Percentiles rank a stretch among this genome's conserved stretches.
These are phyloP conservation scores for Jaculus jaculus DNA, from an alignment of 2,113 vertebrate genomes.

Conservation along the genomic window DNA sequence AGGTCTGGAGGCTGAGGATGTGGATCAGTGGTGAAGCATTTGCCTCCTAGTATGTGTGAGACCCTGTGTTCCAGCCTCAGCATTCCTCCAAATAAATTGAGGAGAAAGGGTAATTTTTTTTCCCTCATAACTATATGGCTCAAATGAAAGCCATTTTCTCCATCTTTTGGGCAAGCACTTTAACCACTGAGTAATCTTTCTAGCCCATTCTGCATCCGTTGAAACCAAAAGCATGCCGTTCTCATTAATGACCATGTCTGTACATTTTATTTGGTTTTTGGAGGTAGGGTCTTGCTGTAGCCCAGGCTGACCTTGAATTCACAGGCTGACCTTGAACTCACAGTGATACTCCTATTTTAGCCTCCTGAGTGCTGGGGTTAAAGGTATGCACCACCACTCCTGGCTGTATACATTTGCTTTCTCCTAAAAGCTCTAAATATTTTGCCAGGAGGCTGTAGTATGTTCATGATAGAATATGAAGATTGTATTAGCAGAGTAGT, in stretches of 20 bases:
- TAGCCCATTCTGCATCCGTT: neutral
- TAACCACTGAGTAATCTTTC: too few relatives aligned
- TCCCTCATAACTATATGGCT: neutral
- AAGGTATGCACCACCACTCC: too few relatives aligned
- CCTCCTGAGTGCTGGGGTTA: too few relatives aligned
- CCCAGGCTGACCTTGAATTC: too few relatives aligned
- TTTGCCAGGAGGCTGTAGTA: conserved; percentile 43
- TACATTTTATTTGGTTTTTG: neutral
- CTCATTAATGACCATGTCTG: neutral
- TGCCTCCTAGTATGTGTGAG: neutral
- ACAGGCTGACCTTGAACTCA: too few relatives aligned
- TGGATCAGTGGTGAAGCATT: neutral
- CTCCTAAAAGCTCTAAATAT: conserved; percentile 22
- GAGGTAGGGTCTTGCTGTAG: too few relatives aligned
- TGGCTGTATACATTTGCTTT: neutral
- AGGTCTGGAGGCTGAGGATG: neutral
- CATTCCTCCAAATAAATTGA: neutral
- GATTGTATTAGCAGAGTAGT: conserved; percentile 12
- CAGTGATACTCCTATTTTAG: too few relatives aligned
- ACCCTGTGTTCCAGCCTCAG: neutral
- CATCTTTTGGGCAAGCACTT: neutral
- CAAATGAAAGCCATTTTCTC: conserved; percentile 1
- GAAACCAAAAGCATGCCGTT: conserved; percentile 17
- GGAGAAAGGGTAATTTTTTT: conserved; percentile 11
- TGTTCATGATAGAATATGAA: conserved; percentile 3